Percentiles rank a stretch among this genome's conserved stretches.
Evolutionary conservation across 2,113 vertebrate genomes (phyloP).

Genomic region (Pongo abelii): DNA sequence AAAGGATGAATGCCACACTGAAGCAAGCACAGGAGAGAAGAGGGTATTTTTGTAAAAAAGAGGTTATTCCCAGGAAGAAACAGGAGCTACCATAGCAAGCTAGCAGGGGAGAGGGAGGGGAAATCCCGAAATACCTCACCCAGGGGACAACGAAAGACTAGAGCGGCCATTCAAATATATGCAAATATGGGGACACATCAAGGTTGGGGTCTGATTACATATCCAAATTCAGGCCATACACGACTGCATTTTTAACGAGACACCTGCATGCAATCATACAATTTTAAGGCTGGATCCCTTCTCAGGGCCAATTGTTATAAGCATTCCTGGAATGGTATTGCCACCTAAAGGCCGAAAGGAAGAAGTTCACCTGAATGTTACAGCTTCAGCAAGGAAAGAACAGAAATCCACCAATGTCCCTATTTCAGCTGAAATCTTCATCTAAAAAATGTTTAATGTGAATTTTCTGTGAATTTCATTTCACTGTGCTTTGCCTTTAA

Average conservation of each 20-base stretch:
- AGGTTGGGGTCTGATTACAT: conserved; percentile 30
- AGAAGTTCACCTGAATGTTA: conserved; percentile 40
- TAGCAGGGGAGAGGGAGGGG: conserved; percentile 66
- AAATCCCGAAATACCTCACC: conserved; percentile 65
- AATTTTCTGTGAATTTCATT: conserved; percentile 33
- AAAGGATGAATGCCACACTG: not conserved
- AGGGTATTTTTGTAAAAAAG: conserved; percentile 58
- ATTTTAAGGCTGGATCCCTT: not conserved
- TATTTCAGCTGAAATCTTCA: not conserved
- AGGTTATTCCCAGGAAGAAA: conserved; percentile 64
- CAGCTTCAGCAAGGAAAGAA: not conserved
- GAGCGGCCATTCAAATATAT: conserved; percentile 58
- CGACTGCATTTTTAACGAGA: conserved; percentile 7
- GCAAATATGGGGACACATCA: conserved; percentile 53
- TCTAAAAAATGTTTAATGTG: not conserved
- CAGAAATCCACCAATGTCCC: not conserved
- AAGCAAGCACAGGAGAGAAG: not conserved
- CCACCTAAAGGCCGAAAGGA: conserved; percentile 62
- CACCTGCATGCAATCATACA: not conserved
- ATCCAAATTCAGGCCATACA: conserved; percentile 14
- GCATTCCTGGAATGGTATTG: conserved; percentile 55
- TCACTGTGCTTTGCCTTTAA: not conserved
- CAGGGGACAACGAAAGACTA: conserved; percentile 13
- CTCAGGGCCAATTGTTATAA: not conserved
- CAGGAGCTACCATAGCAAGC: conserved; percentile 22